Conservation (phyloP, 1,140 invertebrate genomes). For the Brachionus asplanchnoidis region DNA sequence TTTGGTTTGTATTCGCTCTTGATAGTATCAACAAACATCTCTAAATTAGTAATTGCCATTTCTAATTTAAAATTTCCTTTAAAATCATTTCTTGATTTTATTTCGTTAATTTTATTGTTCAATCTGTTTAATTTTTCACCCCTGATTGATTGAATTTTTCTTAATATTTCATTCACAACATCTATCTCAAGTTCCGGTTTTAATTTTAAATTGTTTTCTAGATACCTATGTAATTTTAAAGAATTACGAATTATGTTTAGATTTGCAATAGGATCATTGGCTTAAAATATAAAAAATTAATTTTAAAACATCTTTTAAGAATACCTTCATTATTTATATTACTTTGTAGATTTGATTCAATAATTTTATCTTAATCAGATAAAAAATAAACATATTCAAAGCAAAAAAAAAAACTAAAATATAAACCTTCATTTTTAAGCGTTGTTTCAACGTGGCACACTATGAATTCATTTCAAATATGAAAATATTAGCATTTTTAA, state of each 20-base stretch:
- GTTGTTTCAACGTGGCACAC: neutral
- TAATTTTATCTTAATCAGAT: neutral
- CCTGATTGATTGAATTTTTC: neutral
- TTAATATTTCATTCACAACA: neutral
- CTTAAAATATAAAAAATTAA: neutral
- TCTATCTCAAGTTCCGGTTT: neutral
- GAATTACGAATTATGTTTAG: neutral
- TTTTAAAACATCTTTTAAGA: no score
- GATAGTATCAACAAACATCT: neutral
- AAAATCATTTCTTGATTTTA: neutral
- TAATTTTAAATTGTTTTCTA: neutral
- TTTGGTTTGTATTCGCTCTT: neutral
- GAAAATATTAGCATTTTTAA: neutral
- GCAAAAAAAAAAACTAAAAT: neutral
- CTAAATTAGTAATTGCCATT: neutral
- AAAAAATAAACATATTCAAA: neutral
- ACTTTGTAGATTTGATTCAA: neutral
- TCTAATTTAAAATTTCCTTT: neutral
- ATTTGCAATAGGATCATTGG: neutral
- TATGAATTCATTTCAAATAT: neutral
- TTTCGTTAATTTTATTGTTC: conserved; percentile 4
- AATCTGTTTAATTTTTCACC: neutral
- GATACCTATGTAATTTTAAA: neutral
- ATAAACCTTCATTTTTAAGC: neutral
- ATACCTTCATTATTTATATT: no score